Conservation (phyloP, 2,113 vertebrate genomes). For the Cromileptes altivelis region DNA sequence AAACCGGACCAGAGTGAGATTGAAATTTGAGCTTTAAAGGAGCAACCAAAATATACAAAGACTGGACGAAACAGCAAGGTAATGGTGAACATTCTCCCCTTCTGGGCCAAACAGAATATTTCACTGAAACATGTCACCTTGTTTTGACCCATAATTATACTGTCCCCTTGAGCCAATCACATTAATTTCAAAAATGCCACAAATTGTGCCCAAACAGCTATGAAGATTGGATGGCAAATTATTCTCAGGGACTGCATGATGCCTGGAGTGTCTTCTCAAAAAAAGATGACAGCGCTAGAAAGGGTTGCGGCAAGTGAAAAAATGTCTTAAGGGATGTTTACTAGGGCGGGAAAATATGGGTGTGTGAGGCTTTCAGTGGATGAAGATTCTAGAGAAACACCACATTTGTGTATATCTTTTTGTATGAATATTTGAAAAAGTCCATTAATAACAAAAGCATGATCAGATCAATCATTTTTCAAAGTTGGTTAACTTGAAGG, state of each 20-base stretch:
- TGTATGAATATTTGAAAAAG: background rate
- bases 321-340: background rate
- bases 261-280: slow-evolving; percentile 3
- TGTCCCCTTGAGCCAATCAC: background rate
- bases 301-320: background rate
- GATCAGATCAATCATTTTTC: slow-evolving; percentile 14
- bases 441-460: background rate
- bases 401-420: background rate
- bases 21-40: background rate
- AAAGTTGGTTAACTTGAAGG: background rate
- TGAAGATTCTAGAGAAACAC: background rate
- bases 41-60: background rate
- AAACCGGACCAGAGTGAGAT: background rate
- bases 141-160: slow-evolving; percentile 33
- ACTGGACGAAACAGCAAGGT: background rate
- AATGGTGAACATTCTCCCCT: background rate
- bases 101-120: background rate
- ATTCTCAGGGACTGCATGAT: background rate
- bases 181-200: slow-evolving; percentile 1
- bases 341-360: background rate
- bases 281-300: background rate
- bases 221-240: slow-evolving; percentile 19
- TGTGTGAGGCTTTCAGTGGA: background rate
- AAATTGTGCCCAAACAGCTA: background rate
- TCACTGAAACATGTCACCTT: slow-evolving; percentile 14